Evolutionary conservation across 2,888 invertebrate genomes (phyloP).

Genomic region (Erebia palarica): DNA sequence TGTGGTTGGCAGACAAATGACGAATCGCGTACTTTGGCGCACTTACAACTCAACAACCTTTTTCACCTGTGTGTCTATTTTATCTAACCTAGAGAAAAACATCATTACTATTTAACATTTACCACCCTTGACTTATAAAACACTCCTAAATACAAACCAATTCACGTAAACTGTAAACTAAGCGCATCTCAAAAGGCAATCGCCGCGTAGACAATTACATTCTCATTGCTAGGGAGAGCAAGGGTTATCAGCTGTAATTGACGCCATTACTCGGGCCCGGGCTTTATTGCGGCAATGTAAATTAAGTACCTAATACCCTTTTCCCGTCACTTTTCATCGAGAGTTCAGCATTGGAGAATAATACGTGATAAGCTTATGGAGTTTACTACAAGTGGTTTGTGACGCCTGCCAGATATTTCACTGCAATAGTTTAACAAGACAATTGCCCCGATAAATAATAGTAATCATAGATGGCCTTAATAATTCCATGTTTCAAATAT

Average conservation of each 20-base stretch:
- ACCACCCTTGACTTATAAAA: not conserved
- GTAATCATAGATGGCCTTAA: no score
- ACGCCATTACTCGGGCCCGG: conserved; percentile 29
- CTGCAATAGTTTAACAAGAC: not conserved
- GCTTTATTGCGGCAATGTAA: conserved; percentile 34
- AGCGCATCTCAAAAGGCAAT: conserved; percentile 25
- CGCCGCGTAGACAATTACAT: conserved; percentile 29
- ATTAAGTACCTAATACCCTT: conserved; percentile 33
- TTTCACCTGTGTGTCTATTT: no score
- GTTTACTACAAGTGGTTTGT: not conserved
- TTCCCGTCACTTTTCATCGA: conserved; percentile 32
- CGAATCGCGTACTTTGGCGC: no score
- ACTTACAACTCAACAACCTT: no score
- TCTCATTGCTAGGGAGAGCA: conserved; percentile 28
- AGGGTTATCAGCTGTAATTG: conserved; percentile 38
- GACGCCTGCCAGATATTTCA: conserved; percentile 13
- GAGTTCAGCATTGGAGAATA: conserved; percentile 21
- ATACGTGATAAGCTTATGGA: conserved; percentile 24
- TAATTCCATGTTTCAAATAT: no score
- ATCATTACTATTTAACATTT: no score
- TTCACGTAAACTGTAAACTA: conserved; percentile 6
- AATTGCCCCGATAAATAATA: not conserved
- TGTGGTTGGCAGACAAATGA: no score
- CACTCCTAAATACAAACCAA: not conserved
- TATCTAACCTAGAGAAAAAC: no score